These are phyloP conservation scores for Trichomalopsis sarcophagae DNA, from an alignment of 1,140 invertebrate species.

Conservation along the genomic window DNA sequence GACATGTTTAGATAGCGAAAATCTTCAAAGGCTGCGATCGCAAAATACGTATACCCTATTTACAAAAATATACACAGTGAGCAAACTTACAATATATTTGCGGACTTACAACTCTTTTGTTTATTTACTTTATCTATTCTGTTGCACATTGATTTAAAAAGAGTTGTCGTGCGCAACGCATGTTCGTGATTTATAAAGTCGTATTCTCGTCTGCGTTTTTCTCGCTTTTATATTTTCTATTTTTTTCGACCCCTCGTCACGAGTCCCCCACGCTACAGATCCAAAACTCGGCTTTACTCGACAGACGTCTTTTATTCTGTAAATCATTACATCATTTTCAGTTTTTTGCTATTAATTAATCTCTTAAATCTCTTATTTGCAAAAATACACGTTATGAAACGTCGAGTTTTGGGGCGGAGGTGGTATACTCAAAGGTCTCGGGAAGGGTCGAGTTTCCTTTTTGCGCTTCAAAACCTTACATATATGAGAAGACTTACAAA, in stretches of 20 bases:
- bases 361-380: constrained; percentile 32
- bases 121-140: constrained; percentile 42
- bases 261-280: constrained; percentile 14
- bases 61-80: constrained; percentile 75
- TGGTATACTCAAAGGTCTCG: constrained; percentile 9
- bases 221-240: constrained; percentile 45
- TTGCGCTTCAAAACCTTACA: constrained; percentile 44
- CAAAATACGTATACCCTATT: constrained; percentile 69
- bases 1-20: constrained; percentile 56
- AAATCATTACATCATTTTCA: constrained; percentile 20
- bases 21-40: constrained; percentile 47
- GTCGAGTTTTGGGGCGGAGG: constrained; percentile 25
- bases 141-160: constrained; percentile 47
- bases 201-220: constrained; percentile 51
- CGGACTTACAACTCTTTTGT: constrained; percentile 28
- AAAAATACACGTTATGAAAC: constrained; percentile 42
- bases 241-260: constrained; percentile 15
- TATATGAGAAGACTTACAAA: constrained; percentile 44
- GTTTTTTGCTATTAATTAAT: constrained; percentile 13
- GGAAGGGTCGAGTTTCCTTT: constrained; percentile 32
- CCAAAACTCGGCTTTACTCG: constrained; percentile 34
- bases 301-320: constrained; percentile 3
- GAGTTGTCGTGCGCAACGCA: constrained; percentile 46
- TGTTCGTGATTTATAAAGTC: constrained; percentile 45
- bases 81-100: constrained; percentile 66